These are phyloP conservation scores for Girardia tigrina DNA, from an alignment of 2,888 invertebrate genomes.

Conservation along the genomic window DNA sequence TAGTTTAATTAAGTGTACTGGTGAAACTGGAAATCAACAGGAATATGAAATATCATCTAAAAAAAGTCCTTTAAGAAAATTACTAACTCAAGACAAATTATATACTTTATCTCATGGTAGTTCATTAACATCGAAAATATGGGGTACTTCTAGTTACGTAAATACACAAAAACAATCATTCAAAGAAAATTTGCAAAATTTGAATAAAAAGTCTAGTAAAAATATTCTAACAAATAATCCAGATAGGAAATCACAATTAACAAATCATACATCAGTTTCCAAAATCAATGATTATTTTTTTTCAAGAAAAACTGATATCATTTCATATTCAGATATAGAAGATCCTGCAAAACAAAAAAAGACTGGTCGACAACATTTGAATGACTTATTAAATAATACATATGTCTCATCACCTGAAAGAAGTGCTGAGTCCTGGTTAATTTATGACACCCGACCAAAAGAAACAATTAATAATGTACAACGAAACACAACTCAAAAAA, in stretches of 20 bases:
- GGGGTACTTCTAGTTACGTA: no score
- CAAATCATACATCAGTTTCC: not conserved
- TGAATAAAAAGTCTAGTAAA: not conserved
- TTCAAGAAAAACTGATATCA: not conserved
- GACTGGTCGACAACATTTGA: not conserved
- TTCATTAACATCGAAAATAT: not conserved
- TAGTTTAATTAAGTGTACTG: not conserved
- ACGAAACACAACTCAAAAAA: not conserved
- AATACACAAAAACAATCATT: not conserved
- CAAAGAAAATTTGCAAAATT: not conserved
- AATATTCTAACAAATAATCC: not conserved
- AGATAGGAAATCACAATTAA: not conserved
- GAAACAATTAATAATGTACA: not conserved
- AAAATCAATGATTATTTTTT: conserved; percentile 7
- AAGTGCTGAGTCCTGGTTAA: not conserved
- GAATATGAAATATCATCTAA: not conserved
- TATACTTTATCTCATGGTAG: not conserved
- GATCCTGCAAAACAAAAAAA: not conserved
- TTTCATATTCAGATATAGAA: not conserved
- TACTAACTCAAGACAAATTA: not conserved
- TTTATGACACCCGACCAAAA: not conserved
- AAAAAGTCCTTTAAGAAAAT: not conserved
- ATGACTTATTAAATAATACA: not conserved
- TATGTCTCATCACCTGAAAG: not conserved
- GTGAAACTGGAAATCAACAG: not conserved